phyloP scores from a whole-genome alignment of 2,113 vertebrate genomes.

The Lepus europaeus region DNA sequence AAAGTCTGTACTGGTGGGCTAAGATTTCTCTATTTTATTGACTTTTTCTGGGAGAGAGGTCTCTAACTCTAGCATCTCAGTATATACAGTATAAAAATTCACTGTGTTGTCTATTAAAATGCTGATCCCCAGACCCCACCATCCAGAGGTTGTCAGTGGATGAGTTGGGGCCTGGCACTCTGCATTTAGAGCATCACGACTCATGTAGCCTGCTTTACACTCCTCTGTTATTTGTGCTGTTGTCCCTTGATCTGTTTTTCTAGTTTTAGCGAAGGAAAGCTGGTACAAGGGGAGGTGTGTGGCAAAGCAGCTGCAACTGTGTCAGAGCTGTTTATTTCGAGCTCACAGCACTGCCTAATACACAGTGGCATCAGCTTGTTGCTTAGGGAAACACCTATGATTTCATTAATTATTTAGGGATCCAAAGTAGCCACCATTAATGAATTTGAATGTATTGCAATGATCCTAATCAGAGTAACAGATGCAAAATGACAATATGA shows the following conservation, averaged over 20 bases:
- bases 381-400: constrained; percentile 80
- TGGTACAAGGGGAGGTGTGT: not conserved
- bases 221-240: not conserved
- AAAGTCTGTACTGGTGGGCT: not conserved
- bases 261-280: not conserved
- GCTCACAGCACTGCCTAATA: constrained; percentile 48
- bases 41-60: not conserved
- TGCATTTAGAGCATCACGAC: not conserved
- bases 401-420: constrained; percentile 83
- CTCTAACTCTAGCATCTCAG: not conserved
- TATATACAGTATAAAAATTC: not conserved
- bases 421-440: constrained; percentile 79
- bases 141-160: not conserved
- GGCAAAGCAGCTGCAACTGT: constrained; percentile 50
- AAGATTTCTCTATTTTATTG: not conserved
- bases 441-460: constrained; percentile 82
- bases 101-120: not conserved
- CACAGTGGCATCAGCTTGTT: constrained; percentile 48
- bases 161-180: not conserved
- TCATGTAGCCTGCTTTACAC: not conserved
- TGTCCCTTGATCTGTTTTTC: not conserved
- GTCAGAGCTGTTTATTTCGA: constrained; percentile 61
- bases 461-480: constrained; percentile 83
- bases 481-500: constrained; percentile 83
- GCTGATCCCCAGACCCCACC: not conserved